phyloP scores from a whole-genome alignment of 2,113 vertebrate species.

The Takifugu bimaculatus region DNA sequence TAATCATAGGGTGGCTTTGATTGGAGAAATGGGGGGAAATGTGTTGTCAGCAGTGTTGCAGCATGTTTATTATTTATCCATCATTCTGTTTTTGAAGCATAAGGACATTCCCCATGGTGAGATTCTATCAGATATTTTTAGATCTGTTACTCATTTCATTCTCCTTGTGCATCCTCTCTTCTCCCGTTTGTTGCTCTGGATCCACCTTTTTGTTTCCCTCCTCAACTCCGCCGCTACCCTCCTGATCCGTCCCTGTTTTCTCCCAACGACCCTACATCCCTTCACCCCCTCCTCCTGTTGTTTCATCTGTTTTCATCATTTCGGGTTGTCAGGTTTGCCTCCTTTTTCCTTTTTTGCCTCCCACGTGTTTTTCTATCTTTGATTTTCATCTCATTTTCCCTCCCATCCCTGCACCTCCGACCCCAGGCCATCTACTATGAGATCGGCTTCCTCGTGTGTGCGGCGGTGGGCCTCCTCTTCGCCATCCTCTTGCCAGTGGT shows the following conservation, averaged over 20 bases:
- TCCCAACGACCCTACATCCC: neutral
- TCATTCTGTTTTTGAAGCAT: conserved; percentile 29
- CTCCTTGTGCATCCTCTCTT: conserved; percentile 23
- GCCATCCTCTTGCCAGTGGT: conserved; percentile 84
- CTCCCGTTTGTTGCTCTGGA: conserved; percentile 19
- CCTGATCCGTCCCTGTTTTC: conserved; percentile 2
- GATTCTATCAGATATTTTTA: conserved; percentile 39
- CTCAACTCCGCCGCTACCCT: conserved; percentile 6
- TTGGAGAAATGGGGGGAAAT: conserved; percentile 13
- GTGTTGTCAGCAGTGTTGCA: conserved; percentile 22
- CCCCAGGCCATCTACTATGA: conserved; percentile 88
- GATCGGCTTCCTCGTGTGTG: conserved; percentile 84
- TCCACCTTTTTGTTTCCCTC: conserved; percentile 25
- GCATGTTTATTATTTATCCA: conserved; percentile 30
- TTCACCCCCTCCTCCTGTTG: neutral
- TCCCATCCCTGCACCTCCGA: neutral
- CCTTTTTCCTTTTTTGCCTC: neutral
- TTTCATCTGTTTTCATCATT: conserved; percentile 4
- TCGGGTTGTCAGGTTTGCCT: neutral
- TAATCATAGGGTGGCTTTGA: conserved; percentile 9
- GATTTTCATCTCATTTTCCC: conserved; percentile 19
- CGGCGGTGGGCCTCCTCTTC: conserved; percentile 82
- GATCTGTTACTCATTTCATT: conserved; percentile 45
- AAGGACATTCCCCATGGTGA: conserved; percentile 15
- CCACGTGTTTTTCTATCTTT: neutral